These are phyloP conservation scores for Pungitius pungitius DNA, from an alignment of 2,113 vertebrate genomes.

Conservation along the genomic window DNA sequence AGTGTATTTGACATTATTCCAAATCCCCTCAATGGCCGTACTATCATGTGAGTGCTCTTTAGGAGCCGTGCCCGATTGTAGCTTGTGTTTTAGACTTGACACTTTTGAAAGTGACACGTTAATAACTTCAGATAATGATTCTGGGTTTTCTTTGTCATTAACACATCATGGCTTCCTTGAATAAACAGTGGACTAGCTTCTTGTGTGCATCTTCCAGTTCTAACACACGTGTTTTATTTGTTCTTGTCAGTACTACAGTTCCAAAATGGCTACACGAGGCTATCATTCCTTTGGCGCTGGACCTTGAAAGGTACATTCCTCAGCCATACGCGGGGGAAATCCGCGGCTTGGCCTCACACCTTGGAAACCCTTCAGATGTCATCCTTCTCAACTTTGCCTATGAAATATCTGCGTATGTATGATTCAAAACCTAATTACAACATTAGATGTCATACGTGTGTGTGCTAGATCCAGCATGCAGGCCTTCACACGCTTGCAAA, in stretches of 20 bases:
- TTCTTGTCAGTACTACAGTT: conserved; percentile 77
- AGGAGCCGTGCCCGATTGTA: too few species aligned
- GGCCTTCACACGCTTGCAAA: background rate
- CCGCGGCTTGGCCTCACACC: conserved; percentile 76
- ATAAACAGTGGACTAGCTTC: background rate
- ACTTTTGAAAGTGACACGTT: too few species aligned
- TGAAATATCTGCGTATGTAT: conserved; percentile 89
- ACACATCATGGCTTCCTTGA: background rate
- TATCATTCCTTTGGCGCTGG: conserved; percentile 66
- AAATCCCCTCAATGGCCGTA: too few species aligned
- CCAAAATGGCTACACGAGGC: conserved; percentile 87
- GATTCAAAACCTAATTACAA: background rate
- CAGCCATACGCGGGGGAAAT: conserved; percentile 87
- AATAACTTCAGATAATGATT: too few species aligned
- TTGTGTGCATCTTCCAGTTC: background rate
- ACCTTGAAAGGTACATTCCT: conserved; percentile 80
- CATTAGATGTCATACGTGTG: background rate
- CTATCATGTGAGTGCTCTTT: too few species aligned
- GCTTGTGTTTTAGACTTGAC: too few species aligned
- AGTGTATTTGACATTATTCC: too few species aligned
- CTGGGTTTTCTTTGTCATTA: background rate
- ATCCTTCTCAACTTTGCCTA: conserved; percentile 91
- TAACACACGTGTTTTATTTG: background rate
- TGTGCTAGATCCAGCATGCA: background rate
- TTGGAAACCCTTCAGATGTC: conserved; percentile 81